Base-by-base conservation (phyloP, 1,140 invertebrate species). In the Lamellibrachia luymesi region DNA sequence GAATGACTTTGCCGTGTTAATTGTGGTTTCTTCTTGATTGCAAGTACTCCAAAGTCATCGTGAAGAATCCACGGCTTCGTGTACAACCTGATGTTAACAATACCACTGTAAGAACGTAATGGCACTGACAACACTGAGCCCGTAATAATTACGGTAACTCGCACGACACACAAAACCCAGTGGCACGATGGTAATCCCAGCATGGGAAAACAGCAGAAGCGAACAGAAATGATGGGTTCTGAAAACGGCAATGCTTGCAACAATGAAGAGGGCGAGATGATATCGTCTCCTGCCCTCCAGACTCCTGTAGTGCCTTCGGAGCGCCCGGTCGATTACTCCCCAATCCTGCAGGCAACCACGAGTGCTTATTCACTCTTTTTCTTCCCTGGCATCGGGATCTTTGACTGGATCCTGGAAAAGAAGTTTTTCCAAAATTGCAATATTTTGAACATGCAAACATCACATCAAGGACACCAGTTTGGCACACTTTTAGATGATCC, bases 301-400 rank as follows among this genome's bases (percentile, higher is more conserved):
- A 80, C 64, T 80, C 64, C 4, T 10, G 64, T 8, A 17, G 64
- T 80, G 64, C 64, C 25, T 80, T 22, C 64, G 25, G 64, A 17
- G 64, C 25, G 13, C 64, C 13, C 17, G 64, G 64, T 2, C 13
- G 25, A 22, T 80, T 80, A 10, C 13, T 80, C 64, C 64, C 64
- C 1, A 80, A 22, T 80, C 25, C 64, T 22, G 64, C 64, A 80
- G 64, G 64, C 64, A 80, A 80, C 64, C 64, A 80, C 64, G 64
- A 22, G 13, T 80, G 64, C 25, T 2, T 80, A 80, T 80, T 80
- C 64, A 17, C 64, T 80, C 91, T 97, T 97, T 94, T 97, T 97
- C 97, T 98, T 98, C 97, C 98, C 98, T 94, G 98, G 98, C 96
- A 99, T 97, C 93, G 98, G 98, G 96, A 99, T 97, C 94, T 98